phyloP scores from a whole-genome alignment of 2,113 vertebrate genomes.

The Heteronetta atricapilla region DNA sequence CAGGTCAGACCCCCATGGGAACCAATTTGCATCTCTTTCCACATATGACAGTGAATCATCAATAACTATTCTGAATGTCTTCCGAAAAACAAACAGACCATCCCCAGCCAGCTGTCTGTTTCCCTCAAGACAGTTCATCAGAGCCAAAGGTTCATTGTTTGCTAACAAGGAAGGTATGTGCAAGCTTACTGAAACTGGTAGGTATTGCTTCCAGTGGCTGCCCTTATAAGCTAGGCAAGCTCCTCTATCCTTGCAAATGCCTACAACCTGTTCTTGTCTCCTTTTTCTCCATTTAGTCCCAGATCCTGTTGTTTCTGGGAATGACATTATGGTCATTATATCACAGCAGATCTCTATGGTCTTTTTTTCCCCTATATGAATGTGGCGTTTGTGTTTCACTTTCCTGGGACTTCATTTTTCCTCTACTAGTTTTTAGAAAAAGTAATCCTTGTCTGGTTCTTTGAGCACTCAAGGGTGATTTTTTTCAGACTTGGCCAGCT shows the following conservation, averaged over 20 bases:
- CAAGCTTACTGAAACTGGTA: not conserved
- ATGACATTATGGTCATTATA: not conserved
- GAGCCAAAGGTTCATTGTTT: not conserved
- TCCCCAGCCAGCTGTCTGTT: not conserved
- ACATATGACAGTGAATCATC: not conserved
- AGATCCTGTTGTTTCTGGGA: not conserved
- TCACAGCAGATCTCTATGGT: not conserved
- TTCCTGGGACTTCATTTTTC: not conserved
- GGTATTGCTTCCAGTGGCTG: fast-evolving
- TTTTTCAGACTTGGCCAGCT: not conserved
- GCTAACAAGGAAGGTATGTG: not conserved
- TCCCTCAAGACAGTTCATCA: not conserved
- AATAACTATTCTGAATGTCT: not conserved
- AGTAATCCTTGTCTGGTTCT: not conserved
- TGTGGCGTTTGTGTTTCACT: not conserved
- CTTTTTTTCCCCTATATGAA: not conserved
- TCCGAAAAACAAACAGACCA: not conserved
- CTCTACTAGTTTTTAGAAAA: not conserved
- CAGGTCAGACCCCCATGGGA: not conserved
- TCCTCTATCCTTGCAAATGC: not conserved
- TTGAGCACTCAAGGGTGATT: not conserved
- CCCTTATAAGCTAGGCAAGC: not conserved
- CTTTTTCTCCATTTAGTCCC: not conserved
- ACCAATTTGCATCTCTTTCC: not conserved
- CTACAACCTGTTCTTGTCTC: not conserved